These are phyloP conservation scores for Chiloscyllium punctatum DNA, from an alignment of 2,797 vertebrate genomes.

Conservation along the genomic window DNA sequence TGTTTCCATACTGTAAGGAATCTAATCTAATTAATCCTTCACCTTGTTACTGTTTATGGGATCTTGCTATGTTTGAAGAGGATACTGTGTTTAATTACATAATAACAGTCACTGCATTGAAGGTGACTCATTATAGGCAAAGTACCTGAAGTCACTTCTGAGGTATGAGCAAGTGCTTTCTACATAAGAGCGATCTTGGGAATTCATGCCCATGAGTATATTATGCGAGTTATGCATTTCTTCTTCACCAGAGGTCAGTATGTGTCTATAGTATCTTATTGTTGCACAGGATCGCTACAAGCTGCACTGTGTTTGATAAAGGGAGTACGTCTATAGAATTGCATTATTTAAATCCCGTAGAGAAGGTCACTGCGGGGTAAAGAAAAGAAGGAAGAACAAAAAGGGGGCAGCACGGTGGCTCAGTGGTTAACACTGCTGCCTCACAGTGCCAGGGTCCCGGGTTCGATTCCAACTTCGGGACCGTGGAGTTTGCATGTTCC, in stretches of 20 bases:
- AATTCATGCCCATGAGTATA: neutral
- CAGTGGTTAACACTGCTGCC: no score
- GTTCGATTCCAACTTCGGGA: no score
- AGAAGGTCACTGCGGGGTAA: neutral
- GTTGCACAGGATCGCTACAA: neutral
- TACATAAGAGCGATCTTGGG: neutral
- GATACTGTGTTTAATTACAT: neutral
- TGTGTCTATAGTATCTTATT: neutral
- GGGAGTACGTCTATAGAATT: neutral
- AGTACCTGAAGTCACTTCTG: neutral
- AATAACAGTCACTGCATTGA: neutral
- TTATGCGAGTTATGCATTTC: neutral
- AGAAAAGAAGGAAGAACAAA: neutral
- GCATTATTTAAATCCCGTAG: neutral
- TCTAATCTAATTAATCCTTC: neutral
- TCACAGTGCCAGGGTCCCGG: no score
- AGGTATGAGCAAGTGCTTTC: neutral
- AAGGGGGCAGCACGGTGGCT: no score
- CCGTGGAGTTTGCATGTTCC: no score
- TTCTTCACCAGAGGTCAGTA: neutral
- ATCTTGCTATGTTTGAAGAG: neutral
- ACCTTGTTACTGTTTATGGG: neutral
- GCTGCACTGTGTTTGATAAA: neutral
- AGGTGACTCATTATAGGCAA: neutral
- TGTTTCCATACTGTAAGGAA: no score